Evolutionary conservation across 2,797 vertebrate species (phyloP).

Genomic region (Hirundo rustica): DNA sequence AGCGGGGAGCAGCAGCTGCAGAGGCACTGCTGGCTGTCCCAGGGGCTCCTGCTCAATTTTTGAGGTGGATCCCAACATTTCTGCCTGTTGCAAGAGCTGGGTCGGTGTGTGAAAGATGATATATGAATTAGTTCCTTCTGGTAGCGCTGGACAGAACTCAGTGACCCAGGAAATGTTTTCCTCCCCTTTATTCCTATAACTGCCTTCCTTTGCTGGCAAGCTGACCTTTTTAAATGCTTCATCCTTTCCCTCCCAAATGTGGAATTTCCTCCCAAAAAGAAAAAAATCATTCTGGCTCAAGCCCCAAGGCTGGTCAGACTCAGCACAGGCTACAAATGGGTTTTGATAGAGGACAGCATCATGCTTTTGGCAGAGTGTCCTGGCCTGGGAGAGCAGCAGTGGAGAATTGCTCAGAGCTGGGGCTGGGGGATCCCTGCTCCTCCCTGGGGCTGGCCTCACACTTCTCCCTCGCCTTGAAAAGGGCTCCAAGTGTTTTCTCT

Average conservation of each 20-base stretch:
- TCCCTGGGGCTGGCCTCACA: neutral
- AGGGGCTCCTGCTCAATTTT: neutral
- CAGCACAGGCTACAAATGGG: neutral
- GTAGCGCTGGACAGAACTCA: neutral
- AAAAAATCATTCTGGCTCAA: slow-evolving; percentile 1
- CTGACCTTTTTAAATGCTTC: slow-evolving; percentile 51
- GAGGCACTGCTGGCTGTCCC: accelerated
- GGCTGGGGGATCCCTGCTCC: slow-evolving; percentile 24
- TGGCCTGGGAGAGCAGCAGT: neutral
- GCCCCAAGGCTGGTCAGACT: slow-evolving; percentile 18
- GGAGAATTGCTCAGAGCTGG: neutral
- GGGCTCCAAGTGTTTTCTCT: slow-evolving; percentile 4
- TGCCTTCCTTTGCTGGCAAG: slow-evolving; percentile 26
- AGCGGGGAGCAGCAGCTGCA: neutral
- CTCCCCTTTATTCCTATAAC: slow-evolving; percentile 46
- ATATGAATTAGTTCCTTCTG: slow-evolving; percentile 41
- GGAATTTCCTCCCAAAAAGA: slow-evolving; percentile 58
- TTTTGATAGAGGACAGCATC: slow-evolving; percentile 40
- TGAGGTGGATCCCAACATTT: neutral
- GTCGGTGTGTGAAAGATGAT: neutral
- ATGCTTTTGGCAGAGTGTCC: slow-evolving; percentile 11
- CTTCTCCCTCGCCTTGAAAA: accelerated
- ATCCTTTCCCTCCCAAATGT: slow-evolving; percentile 66
- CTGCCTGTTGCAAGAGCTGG: neutral
- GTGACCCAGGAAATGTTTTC: slow-evolving; percentile 68